phyloP scores from a whole-genome alignment of 2,113 vertebrate species.

The Copsychus sechellarum region DNA sequence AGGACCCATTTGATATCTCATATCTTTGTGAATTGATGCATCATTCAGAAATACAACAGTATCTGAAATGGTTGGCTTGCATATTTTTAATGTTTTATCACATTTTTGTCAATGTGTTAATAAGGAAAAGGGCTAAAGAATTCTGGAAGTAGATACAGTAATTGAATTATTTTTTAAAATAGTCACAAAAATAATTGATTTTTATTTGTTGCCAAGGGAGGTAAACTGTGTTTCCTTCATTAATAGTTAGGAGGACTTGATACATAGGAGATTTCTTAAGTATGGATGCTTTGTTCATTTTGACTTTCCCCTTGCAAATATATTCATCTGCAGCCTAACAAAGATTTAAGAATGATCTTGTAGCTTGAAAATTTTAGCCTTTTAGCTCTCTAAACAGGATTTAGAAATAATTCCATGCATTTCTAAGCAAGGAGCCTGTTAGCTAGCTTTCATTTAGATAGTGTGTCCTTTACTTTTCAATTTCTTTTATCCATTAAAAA shows the following conservation, averaged over 20 bases:
- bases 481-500: constrained; percentile 7
- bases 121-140: neutral
- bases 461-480: neutral
- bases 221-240: neutral
- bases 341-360: neutral
- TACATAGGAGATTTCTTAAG: neutral
- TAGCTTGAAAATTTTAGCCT: neutral
- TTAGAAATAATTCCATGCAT: neutral
- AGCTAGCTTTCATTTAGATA: neutral
- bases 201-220: neutral
- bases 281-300: neutral
- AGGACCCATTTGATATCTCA: rapidly evolving
- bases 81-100: neutral
- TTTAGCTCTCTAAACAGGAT: neutral
- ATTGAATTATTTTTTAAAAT: neutral
- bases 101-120: neutral
- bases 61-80: neutral
- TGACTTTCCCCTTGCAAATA: neutral
- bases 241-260: neutral
- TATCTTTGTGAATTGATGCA: neutral
- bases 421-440: constrained; percentile 5
- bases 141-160: neutral
- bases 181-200: neutral
- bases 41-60: neutral
- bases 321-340: neutral